These are phyloP conservation scores for Sigmodon hispidus DNA, from an alignment of 2,113 vertebrate species.

Conservation along the genomic window DNA sequence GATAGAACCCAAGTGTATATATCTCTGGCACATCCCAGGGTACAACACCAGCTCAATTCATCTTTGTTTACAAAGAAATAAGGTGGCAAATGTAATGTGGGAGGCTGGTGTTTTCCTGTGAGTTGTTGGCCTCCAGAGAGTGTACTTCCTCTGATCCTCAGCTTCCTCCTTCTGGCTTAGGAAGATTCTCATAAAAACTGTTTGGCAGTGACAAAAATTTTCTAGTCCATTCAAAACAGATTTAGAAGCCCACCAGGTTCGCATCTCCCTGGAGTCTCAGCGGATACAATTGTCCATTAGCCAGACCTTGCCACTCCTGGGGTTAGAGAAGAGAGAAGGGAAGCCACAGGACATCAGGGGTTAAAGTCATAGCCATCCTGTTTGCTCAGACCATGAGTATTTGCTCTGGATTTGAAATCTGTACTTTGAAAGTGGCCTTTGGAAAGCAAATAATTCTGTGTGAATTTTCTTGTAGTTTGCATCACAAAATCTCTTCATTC, in stretches of 20 bases:
- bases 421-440: slow-evolving; percentile 63
- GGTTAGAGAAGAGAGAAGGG: not conserved
- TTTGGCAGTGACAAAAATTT: not conserved
- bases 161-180: not conserved
- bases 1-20: not conserved
- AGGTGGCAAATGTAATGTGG: not conserved
- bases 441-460: slow-evolving; percentile 50
- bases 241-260: not conserved
- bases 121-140: not conserved
- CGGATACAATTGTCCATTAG: no score
- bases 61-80: not conserved
- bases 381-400: slow-evolving; percentile 44
- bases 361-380: not conserved
- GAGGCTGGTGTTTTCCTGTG: not conserved
- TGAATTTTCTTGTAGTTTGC: slow-evolving; percentile 54
- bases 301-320: not conserved
- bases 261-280: not conserved
- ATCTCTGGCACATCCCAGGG: not conserved
- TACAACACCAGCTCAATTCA: not conserved
- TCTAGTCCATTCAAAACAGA: slow-evolving; percentile 24
- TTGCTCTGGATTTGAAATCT: slow-evolving; percentile 61
- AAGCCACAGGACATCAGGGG: not conserved
- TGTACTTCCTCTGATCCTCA: not conserved
- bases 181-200: not conserved
- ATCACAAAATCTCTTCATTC: slow-evolving; percentile 21